A percentile compares a stretch with the other conserved stretches of the same genome.
These are phyloP conservation scores for Pygoscelis antarcticus DNA, from an alignment of 2,113 vertebrate genomes.

Conservation along the genomic window DNA sequence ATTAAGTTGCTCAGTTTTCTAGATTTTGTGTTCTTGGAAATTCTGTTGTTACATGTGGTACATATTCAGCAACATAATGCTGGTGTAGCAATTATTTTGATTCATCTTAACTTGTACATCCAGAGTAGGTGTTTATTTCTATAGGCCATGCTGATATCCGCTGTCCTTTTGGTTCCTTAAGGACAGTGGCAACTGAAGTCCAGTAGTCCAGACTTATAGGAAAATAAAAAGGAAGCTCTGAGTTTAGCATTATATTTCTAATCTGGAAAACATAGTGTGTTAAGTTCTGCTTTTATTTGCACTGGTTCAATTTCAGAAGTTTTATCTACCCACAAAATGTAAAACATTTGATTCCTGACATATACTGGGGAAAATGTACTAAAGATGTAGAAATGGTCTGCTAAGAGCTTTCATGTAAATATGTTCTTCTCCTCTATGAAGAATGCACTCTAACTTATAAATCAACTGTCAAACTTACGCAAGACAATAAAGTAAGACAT, in stretches of 20 bases:
- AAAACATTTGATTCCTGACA: not conserved
- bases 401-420: not conserved
- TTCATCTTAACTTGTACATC: not conserved
- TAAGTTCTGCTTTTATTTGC: not conserved
- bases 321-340: not conserved
- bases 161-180: not conserved
- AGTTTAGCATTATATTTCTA: not conserved
- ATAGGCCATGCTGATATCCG: not conserved
- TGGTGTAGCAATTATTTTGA: not conserved
- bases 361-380: not conserved
- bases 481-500: not conserved
- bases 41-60: not conserved
- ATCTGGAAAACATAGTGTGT: not conserved
- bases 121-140: not conserved
- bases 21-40: not conserved
- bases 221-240: not conserved
- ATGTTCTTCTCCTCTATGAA: not conserved
- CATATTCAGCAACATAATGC: not conserved
- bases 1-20: not conserved
- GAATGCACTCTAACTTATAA: not conserved
- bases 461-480: not conserved
- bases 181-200: not conserved
- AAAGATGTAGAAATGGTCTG: not conserved
- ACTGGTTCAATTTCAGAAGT: not conserved
- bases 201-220: accelerated